Evolutionary conservation across 2,113 vertebrate species (phyloP), one percentile per base, ranked within the genome.

Genomic region (Sander lucioperca): DNA sequence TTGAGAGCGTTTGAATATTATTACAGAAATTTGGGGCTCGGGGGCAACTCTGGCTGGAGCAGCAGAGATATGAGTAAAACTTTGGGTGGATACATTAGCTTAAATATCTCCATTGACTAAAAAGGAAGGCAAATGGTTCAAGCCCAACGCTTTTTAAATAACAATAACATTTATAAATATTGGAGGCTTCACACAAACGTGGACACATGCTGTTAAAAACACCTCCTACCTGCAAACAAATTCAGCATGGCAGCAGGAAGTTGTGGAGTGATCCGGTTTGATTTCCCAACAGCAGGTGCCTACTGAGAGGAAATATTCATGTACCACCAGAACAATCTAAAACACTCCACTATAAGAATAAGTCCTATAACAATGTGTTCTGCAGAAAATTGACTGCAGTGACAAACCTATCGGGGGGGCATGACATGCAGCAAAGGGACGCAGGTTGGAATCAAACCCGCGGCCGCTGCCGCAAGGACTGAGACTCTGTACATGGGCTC

Each of bases 1-100:
- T 48, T 15, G 5, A 33, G 15, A 67, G 45, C 3, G 1, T 67
- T 62, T 62, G 25, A 79, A 80, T 77, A 57, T 54, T 54, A 77
- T 72, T 71, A 19, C 23, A 54, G 59, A 58, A 43, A 11, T 43
- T 11, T 2, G 0, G 10, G 39, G 39, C 58, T 9, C 1, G 27
- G 58, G 50, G 30, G 33, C 21, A 53, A 48, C n/a, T 18, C 25
- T 1, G 0, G 25, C 13, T 4, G 10, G 18, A 58, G 43, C 4
- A 18, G 21, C 45, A 14, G 57, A 33, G 23, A 58, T 12, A 50
- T 25, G 6, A 67, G 18, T 27, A 27, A 27, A 48, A n/a, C 15
- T 54, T 56, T 45, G 7, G 36, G n/a, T 3, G 19, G 25, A 1
- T 15, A 18, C 45, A 5, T 62, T 39, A 69, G 13, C 6, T 1